These are phyloP conservation scores for Dendrocincla fuliginosa DNA, from an alignment of 2,797 vertebrate species.

Conservation along the genomic window DNA sequence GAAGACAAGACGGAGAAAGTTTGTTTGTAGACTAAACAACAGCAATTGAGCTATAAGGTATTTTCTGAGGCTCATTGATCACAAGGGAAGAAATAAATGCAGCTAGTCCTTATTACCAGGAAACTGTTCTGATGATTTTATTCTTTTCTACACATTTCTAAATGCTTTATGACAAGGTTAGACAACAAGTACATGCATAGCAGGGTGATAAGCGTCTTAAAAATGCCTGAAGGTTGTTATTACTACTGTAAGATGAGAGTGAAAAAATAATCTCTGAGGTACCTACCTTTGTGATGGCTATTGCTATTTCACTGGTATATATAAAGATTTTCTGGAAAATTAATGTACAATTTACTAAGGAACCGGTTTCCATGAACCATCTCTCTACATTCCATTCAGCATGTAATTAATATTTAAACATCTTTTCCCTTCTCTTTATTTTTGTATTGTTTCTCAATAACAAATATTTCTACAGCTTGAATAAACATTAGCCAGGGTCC, in stretches of 20 bases:
- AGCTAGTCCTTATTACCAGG: slow-evolving; percentile 18
- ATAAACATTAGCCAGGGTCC: slow-evolving; percentile 14
- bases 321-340: slow-evolving; percentile 2
- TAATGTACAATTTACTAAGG: slow-evolving; percentile 17
- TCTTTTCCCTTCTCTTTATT: not conserved
- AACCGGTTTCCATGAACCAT: not conserved
- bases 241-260: not conserved
- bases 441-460: slow-evolving; percentile 47
- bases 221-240: slow-evolving; percentile 15
- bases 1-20: not conserved
- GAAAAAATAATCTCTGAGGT: not conserved
- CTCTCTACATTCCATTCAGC: slow-evolving; percentile 7
- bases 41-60: not conserved
- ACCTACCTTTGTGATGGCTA: not conserved
- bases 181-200: not conserved
- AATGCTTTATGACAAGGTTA: not conserved
- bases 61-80: slow-evolving; percentile 29
- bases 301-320: slow-evolving; percentile 16
- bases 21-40: slow-evolving; percentile 29
- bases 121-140: slow-evolving; percentile 26
- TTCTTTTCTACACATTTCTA: slow-evolving; percentile 12
- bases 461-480: slow-evolving; percentile 52
- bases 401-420: slow-evolving; percentile 57
- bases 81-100: slow-evolving; percentile 3
- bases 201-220: not conserved